Conservation (phyloP, 2,113 vertebrate species). For the Lampris megalopsis region DNA sequence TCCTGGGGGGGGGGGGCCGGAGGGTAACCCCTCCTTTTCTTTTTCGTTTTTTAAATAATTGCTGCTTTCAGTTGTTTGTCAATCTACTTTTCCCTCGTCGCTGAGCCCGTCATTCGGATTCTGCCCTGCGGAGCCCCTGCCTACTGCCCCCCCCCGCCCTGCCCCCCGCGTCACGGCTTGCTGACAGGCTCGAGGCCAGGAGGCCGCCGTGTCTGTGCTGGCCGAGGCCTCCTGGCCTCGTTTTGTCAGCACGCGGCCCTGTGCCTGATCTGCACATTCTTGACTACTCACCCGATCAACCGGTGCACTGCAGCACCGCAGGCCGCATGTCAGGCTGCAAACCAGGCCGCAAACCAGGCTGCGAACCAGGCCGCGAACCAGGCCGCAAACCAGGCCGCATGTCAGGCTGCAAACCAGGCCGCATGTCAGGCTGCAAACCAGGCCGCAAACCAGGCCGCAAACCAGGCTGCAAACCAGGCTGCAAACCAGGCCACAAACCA, state of each 20-base stretch:
- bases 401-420: not conserved
- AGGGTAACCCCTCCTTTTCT: constrained; percentile 87
- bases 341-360: not conserved
- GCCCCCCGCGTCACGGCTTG: constrained; percentile 89
- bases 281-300: constrained; percentile 85
- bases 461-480: no score
- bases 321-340: not conserved
- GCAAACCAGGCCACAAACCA: no score
- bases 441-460: no score
- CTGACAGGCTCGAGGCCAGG: constrained; percentile 87
- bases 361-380: not conserved
- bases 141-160: no score
- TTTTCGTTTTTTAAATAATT: constrained; percentile 97
- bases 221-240: constrained; percentile 82
- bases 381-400: not conserved
- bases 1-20: constrained; percentile 69
- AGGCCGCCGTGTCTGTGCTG: constrained; percentile 79
- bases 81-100: constrained; percentile 88
- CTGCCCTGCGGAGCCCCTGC: constrained; percentile 84
- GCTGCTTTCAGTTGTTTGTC: constrained; percentile 96
- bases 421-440: no score
- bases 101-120: constrained; percentile 91
- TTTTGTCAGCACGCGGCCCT: constrained; percentile 84
- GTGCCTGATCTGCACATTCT: constrained; percentile 84
- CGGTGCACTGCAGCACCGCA: constrained; percentile 76